These are phyloP conservation scores for Procambarus clarkii DNA, from an alignment of 1,140 invertebrate genomes.

Conservation along the genomic window DNA sequence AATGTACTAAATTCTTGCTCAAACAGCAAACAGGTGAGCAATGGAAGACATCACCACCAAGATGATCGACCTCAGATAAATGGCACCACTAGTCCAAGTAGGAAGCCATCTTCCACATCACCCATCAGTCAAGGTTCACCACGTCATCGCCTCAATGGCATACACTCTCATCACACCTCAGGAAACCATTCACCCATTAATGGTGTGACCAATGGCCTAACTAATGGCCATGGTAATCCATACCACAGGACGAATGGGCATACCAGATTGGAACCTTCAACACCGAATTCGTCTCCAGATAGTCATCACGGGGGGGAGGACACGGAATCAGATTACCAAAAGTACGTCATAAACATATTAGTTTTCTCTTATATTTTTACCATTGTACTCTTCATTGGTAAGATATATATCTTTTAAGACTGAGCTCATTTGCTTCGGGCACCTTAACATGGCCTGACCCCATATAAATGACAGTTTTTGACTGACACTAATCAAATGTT, in stretches of 20 bases:
- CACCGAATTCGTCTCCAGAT: conserved; percentile 52
- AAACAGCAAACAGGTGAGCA: conserved; percentile 20
- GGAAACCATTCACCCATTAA: conserved; percentile 62
- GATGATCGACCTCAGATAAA: conserved; percentile 1
- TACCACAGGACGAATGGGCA: conserved; percentile 47
- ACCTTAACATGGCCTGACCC: no score
- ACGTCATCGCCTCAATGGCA: conserved; percentile 46
- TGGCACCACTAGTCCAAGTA: conserved; percentile 41
- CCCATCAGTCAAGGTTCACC: conserved; percentile 48
- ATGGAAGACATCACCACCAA: conserved; percentile 21
- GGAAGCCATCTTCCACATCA: conserved; percentile 34
- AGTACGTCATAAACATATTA: neutral
- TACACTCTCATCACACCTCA: conserved; percentile 40
- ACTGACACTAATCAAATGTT: no score
- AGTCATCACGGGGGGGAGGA: conserved; percentile 41
- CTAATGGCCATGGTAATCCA: conserved; percentile 55
- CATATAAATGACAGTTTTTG: no score
- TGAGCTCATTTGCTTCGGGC: no score
- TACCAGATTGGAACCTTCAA: conserved; percentile 12
- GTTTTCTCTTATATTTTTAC: neutral
- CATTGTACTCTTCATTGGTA: no score
- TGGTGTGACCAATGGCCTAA: conserved; percentile 40
- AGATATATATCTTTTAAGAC: no score
- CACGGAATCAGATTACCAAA: conserved; percentile 28
- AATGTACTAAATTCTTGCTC: conserved; percentile 15